Conservation (phyloP, 2,113 vertebrate species). For the Oncorhynchus clarkii region DNA sequence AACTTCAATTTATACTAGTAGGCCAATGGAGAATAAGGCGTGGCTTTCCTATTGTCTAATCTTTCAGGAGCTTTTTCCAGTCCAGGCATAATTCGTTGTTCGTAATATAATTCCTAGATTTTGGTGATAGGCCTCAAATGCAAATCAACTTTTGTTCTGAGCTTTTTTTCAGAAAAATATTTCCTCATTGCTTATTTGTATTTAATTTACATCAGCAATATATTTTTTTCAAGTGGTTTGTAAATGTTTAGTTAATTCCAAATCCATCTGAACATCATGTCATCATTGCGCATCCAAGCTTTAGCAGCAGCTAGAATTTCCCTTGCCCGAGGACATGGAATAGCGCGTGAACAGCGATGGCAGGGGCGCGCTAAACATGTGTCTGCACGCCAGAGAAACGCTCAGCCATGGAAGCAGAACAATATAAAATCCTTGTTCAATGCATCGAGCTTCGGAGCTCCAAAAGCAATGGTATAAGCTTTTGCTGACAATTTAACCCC, state of each 20-base stretch:
- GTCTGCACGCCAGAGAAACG: constrained; percentile 47
- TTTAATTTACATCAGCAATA: not conserved
- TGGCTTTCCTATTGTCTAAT: too few relatives aligned
- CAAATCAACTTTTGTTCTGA: not conserved
- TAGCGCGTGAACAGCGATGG: constrained; percentile 30
- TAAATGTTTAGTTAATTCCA: constrained; percentile 12
- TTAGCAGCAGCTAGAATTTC: constrained; percentile 36
- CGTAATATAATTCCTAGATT: too few relatives aligned
- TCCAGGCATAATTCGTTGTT: too few relatives aligned
- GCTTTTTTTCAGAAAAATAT: not conserved
- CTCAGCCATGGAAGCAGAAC: constrained; percentile 12
- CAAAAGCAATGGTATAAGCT: constrained; percentile 13
- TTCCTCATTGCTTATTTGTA: not conserved
- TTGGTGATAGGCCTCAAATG: too few relatives aligned
- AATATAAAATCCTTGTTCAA: constrained; percentile 10
- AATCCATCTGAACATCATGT: constrained; percentile 31
- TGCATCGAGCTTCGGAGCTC: constrained; percentile 34
- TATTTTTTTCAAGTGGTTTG: not conserved
- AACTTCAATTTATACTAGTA: too few relatives aligned
- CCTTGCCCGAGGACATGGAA: constrained; percentile 29
- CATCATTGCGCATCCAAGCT: constrained; percentile 47
- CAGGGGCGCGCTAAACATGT: constrained; percentile 47
- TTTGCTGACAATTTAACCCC: constrained; percentile 28
- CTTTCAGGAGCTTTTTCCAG: too few relatives aligned
- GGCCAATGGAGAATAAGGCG: too few relatives aligned